These are phyloP conservation scores for Ennomos quercinarius DNA, from an alignment of 2,888 invertebrate species.

Conservation along the genomic window DNA sequence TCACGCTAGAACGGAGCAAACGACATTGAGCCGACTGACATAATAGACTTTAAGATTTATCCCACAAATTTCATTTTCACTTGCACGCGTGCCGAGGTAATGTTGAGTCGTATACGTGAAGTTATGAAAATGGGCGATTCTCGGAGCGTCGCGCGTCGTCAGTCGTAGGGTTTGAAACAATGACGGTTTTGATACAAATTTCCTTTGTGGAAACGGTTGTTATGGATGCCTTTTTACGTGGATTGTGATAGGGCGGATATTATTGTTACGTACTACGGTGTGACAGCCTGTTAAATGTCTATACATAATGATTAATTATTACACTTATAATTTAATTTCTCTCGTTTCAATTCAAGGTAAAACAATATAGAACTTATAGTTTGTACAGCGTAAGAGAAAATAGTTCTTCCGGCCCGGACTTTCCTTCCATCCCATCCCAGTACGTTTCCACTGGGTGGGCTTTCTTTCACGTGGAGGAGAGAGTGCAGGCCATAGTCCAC, in stretches of 20 bases:
- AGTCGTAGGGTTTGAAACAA: conserved; percentile 52
- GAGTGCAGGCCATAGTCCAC: too few relatives aligned
- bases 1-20: conserved; percentile 41
- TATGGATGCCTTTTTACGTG: conserved; percentile 52
- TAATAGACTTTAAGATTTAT: conserved; percentile 46
- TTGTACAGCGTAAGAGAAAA: too few relatives aligned
- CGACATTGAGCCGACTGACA: conserved; percentile 33
- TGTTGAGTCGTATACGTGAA: conserved; percentile 46
- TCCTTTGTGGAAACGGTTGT: conserved; percentile 63
- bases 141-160: conserved; percentile 38
- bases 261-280: conserved; percentile 23
- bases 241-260: conserved; percentile 25
- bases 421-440: too few relatives aligned
- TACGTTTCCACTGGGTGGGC: too few relatives aligned
- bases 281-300: too few relatives aligned
- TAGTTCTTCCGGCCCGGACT: too few relatives aligned
- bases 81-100: conserved; percentile 24
- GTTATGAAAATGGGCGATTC: conserved; percentile 57
- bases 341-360: too few relatives aligned
- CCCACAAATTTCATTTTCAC: conserved; percentile 49
- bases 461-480: too few relatives aligned
- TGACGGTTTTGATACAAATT: conserved; percentile 71
- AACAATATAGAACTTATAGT: too few relatives aligned
- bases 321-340: too few relatives aligned
- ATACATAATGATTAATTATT: too few relatives aligned